These are phyloP conservation scores for Drosophila sp. DNA, from an alignment of 1,140 invertebrate genomes.

Conservation along the genomic window DNA sequence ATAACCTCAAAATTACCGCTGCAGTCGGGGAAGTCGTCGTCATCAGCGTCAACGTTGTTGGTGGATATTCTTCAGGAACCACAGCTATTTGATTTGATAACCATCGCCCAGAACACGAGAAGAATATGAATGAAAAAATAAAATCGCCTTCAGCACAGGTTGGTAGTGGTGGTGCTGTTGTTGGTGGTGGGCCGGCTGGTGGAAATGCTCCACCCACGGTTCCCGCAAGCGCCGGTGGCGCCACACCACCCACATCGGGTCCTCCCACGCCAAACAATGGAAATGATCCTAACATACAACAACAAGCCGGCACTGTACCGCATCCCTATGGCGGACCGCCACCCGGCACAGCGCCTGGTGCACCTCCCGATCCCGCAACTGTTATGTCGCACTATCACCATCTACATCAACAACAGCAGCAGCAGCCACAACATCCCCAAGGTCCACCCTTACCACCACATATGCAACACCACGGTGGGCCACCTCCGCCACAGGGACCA, in stretches of 20 bases:
- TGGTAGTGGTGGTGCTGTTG: conserved; percentile 44
- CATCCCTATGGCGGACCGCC: conserved; percentile 75
- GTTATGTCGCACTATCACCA: conserved; percentile 77
- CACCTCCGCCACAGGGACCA: conserved; percentile 61
- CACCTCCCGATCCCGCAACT: conserved; percentile 65
- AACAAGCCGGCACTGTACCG: conserved; percentile 56
- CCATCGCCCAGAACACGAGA: conserved; percentile 36
- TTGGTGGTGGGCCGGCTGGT: conserved; percentile 38
- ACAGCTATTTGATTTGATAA: conserved; percentile 44
- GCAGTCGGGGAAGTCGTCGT: conserved; percentile 74
- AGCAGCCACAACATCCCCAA: conserved; percentile 58
- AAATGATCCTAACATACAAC: conserved; percentile 65
- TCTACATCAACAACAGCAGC: conserved; percentile 69
- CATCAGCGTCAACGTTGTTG: conserved; percentile 74
- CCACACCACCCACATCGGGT: conserved; percentile 71
- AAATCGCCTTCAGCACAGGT: conserved; percentile 80
- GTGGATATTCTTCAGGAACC: conserved; percentile 58
- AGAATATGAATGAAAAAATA: conserved; percentile 83
- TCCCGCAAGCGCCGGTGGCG: conserved; percentile 35
- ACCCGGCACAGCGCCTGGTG: conserved; percentile 59
- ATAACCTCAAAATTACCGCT: conserved; percentile 81
- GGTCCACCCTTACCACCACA: conserved; percentile 64
- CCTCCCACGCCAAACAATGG: conserved; percentile 78
- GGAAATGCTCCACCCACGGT: conserved; percentile 49
- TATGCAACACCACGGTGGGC: conserved; percentile 66